Evolutionary conservation across 2,797 vertebrate genomes (phyloP), one percentile per base, ranked within the genome.

Genomic region (Takifugu ocellatus): DNA sequence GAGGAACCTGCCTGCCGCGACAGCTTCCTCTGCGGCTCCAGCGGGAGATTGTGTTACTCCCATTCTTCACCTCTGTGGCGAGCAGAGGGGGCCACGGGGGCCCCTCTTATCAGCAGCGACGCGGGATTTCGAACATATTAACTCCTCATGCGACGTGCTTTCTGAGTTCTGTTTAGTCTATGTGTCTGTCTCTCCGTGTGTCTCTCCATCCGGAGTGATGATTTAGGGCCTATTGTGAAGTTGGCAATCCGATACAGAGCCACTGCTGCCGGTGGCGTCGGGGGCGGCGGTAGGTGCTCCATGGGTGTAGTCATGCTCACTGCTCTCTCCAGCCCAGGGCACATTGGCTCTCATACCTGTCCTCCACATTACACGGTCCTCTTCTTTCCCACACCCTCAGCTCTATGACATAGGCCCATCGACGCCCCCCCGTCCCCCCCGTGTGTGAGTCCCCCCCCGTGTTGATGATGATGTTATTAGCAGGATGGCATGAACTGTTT

Each of bases 211-310:
- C 66, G 62, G 75, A 78, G 75, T 81, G 86, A 86, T 88, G 89
- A 87, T 86, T 88, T 83, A 83, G 78, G 79, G 66, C 61, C 86
- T 74, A 84, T 89, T 89, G 89, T 89, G 67, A 82, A 79, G 79
- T 71, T 56, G 62, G 88, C 79, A 86, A 90, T 84, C 81, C 57
- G 84, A 90, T 88, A 87, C 83, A 79, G 69, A 74, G 68, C 71
- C 74, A 75, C 72, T 70, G 36, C 75, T 48, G 54, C 70, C 72
- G 82, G 70, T 59, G 21, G 48, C 43, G 60, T 52, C 15, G 29
- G 16, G 9, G 49, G n/a, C n/a, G 55, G 26, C 0, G 27, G 27
- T 5, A 4, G 54, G 56, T 21, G 71, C 25, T 8, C 15, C 48
- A 50, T n/a, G 17, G 39, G 15, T 50, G 45, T 39, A 27, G 66